Percentiles rank a stretch among this genome's conserved stretches.
These are phyloP conservation scores for Phalanger gymnotis DNA, from an alignment of 2,797 vertebrate genomes.

Conservation along the genomic window DNA sequence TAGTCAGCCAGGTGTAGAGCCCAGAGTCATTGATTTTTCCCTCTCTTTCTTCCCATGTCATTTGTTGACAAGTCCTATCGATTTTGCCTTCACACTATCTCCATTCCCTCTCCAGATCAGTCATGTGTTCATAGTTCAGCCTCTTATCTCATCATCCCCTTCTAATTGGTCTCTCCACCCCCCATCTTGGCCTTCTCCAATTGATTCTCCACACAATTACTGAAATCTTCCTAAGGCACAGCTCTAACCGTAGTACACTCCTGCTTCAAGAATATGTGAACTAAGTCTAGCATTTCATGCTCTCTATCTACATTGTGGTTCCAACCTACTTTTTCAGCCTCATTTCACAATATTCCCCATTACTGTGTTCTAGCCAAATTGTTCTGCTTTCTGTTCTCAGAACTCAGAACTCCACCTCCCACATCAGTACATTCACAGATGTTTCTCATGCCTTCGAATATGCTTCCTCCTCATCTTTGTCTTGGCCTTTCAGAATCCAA, in stretches of 20 bases:
- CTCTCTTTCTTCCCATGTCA: background rate
- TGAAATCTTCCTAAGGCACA: background rate
- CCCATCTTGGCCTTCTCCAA: background rate
- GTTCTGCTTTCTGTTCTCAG: background rate
- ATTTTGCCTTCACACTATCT: background rate
- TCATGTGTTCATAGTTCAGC: background rate
- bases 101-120: background rate
- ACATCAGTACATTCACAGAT: background rate
- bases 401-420: background rate
- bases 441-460: background rate
- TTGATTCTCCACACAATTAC: background rate
- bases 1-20: background rate
- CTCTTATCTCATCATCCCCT: background rate
- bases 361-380: background rate
- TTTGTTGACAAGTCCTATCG: background rate
- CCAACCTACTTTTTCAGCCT: background rate
- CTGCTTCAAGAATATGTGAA: background rate
- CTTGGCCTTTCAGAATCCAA: background rate
- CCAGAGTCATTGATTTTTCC: background rate
- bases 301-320: background rate
- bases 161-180: background rate
- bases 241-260: background rate
- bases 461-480: background rate
- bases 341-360: background rate
- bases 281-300: background rate